Evolutionary conservation across 1,140 invertebrate genomes (phyloP), one percentile per base, ranked within the genome.

Genomic region (Drosophila micromelanica): DNA sequence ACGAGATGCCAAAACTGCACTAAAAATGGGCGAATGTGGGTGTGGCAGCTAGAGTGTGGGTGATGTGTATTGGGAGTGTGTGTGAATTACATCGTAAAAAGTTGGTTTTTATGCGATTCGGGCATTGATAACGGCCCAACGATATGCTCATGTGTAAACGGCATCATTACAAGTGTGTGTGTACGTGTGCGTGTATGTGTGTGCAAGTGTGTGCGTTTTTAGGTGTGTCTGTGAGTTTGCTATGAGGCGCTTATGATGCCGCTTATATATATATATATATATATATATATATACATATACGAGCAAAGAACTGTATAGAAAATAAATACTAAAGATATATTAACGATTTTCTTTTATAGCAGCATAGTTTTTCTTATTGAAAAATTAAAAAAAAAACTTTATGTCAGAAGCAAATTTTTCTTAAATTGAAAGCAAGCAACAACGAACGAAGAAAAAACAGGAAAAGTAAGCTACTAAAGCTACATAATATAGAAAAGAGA

Each of bases 61-160:
- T 59, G 38, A 27, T 38, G 43, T 80, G 56, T 48, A 11, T 40
- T 52, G 40, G 5, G 60, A 71, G 52, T 68, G 82, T 61, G 76
- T 82, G 79, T 67, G 76, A 84, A 80, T 87, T 74, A 87, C 82
- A 79, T 89, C 84, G 84, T 87, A 87, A 87, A 87, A 87, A 70
- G 40, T 77, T 89, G 79, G 61, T 51, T 89, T 77, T 77, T 84
- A 87, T 84, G 76, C 62, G 84, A 73, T 87, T 72, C 73, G 76
- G 84, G 59, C 72, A 84, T 89, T 89, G 84, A 89, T 82, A 87
- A 87, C 67, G 72, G 60, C 48, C 74, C 74, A 75, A 62, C 77
- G 81, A 77, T 73, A 86, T 86, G 81, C 74, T 86, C 70, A 78
- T 78, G 78, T 86, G 77, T 86, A 69, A 86, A 86, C 77, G 74